Base-by-base conservation (phyloP, 2,797 vertebrate species). In the Gadopsis bispinosus region DNA sequence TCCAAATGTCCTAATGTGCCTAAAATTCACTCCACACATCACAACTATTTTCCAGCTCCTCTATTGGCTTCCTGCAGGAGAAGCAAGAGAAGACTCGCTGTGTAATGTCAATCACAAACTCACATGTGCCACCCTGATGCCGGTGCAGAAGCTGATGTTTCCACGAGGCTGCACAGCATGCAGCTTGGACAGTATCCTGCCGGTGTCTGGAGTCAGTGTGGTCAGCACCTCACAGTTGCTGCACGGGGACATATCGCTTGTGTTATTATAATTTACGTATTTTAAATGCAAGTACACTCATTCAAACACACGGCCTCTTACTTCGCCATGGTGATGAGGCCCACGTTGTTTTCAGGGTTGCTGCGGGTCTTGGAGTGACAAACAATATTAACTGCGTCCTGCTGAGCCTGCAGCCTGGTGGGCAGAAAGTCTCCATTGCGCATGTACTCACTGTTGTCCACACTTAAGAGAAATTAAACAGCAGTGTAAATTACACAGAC, bases 361-460 rank as follows among this genome's bases (percentile, higher is more conserved):
- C 95, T 97, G 65, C 97, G 97, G 14, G 97, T 99, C 81, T 99
- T 99, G 0, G 98, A 97, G 88, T 98, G 97, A 78, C 98, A 99
- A 1, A 99, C 97, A 0, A 99, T 98, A 90, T 98, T 99, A 60
- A 99, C 98, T 0, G 98, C 97, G 2, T 99, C 98, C 81, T 99
- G 97, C 78, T 99, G 98, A 48, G 97, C 98, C 89, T 99, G 98
- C 62, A 99, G 95, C 69, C 98, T 94, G 7, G 97, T 99, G 1
- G 98, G 98, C 31, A 99, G 73, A 81, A 99, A 99, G 84, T 99
- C 98, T 60, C 98, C 98, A 59, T 99, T 99, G 45, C 97, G 91
- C 98, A 99, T 99, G 78, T 97, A 98, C 65, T 99, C 98, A 19
- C 98, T 99, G 94, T 99, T 99, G 88, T 99, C 98, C 63, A 99